Evolutionary conservation across 2,113 vertebrate genomes (phyloP), one percentile per base, ranked within the genome.

Genomic region (Varanus komodoensis): DNA sequence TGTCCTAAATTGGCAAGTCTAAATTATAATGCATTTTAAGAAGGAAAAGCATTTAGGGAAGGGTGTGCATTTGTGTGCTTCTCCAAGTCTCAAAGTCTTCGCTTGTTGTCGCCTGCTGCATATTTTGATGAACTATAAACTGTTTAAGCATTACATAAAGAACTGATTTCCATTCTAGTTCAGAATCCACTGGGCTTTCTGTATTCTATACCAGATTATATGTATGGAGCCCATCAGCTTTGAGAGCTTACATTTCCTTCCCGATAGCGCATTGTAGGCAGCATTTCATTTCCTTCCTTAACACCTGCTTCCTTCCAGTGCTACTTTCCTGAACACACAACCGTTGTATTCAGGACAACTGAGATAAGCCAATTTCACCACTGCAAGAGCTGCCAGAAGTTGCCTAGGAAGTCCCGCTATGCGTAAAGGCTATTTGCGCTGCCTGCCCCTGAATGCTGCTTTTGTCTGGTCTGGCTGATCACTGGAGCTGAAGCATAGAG

Each of bases 331-430:
- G 79, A 91, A 95, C 87, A 79, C 80, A 91, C 89, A 67, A 83
- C 61, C 17, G 64, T 82, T 91, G 79, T 86, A 90, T 68, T 52
- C 71, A 27, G 1, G 87, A 90, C 86, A 95, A 69, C 86, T 61
- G 89, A 88, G 91, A 8, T 0, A 78, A 94, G 87, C 32, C 82
- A 91, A 88, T 93, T 92, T 93, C 92, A 92, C 86, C 87, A 83
- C 86, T 91, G 90, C 73, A 85, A 77, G 73, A 88, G 82, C 86
- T 94, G 88, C 81, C 89, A 87, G 11, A 34, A 86, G 89, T 27
- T 91, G 88, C 80, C 88, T 86, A 68, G 32, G 86, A 85, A 19
- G 38, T 44, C 11, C 11, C 52, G 57, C 9, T 69, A 34, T 34
- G 19, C 34, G 11, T 34, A 82, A 94, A n/a, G 19, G 12, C 25